A percentile compares a stretch with the other conserved stretches of the same genome.
These are phyloP conservation scores for Melieria omissa DNA, from an alignment of 2,888 invertebrate genomes.

Conservation along the genomic window DNA sequence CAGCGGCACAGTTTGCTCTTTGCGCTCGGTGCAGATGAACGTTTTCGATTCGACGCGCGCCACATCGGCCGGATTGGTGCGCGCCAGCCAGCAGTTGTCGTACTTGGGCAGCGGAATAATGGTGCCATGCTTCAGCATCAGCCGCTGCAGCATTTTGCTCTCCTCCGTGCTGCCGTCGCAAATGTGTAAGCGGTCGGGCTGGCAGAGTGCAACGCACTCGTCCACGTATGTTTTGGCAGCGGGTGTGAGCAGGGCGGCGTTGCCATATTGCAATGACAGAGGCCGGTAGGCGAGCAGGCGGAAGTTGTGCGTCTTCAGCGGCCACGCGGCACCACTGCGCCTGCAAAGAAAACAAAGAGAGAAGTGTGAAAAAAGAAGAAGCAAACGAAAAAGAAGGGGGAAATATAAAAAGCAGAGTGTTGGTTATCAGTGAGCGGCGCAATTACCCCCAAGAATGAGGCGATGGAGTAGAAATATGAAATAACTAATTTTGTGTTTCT, in stretches of 20 bases:
- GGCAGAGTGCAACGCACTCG: conserved; percentile 82
- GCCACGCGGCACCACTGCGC: background rate
- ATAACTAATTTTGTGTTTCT: no score
- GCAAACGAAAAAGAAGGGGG: conserved; percentile 11
- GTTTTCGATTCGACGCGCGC: conserved; percentile 97
- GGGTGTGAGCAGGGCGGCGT: conserved; percentile 60
- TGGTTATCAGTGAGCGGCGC: background rate
- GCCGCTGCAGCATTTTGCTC: conserved; percentile 76
- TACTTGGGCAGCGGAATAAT: conserved; percentile 85
- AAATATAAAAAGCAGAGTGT: background rate
- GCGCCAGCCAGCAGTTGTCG: conserved; percentile 93
- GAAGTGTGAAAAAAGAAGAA: conserved; percentile 19
- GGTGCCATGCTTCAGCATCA: conserved; percentile 83
- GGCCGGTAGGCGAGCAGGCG: conserved; percentile 47
- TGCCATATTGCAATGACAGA: conserved; percentile 62
- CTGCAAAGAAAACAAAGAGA: no score
- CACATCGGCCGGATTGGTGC: conserved; percentile 97
- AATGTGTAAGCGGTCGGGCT: conserved; percentile 87
- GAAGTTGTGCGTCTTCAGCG: conserved; percentile 38
- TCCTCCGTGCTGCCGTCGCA: conserved; percentile 93
- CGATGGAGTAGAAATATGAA: no score
- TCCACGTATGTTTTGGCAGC: conserved; percentile 65
- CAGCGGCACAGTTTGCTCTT: conserved; percentile 84
- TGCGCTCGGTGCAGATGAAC: conserved; percentile 87
- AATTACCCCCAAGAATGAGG: background rate